Evolutionary conservation across 2,888 invertebrate species (phyloP).

Genomic region (Cantharis flavilabris): DNA sequence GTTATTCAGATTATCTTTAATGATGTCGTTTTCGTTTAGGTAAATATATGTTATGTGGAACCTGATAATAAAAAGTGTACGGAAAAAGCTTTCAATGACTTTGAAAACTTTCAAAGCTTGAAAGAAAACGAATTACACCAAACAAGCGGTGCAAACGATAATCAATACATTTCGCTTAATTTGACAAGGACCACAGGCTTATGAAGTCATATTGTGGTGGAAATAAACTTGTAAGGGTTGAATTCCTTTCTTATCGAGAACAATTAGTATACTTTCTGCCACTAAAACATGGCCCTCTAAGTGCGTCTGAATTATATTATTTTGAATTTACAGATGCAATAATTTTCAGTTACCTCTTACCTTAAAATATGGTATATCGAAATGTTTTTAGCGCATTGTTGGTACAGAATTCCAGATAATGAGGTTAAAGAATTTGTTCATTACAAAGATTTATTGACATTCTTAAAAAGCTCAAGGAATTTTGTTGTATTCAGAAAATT

Average conservation of each 20-base stretch:
- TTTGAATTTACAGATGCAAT: background rate
- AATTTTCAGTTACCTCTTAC: background rate
- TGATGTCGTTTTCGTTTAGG: background rate
- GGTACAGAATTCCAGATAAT: slow-evolving; percentile 10
- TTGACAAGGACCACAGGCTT: background rate
- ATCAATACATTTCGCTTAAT: background rate
- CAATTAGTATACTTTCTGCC: background rate
- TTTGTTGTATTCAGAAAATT: slow-evolving; percentile 15
- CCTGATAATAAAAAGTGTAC: background rate
- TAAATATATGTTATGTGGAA: background rate
- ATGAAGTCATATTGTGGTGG: background rate
- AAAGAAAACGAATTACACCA: background rate
- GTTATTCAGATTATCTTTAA: background rate
- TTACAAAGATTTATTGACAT: slow-evolving; percentile 23
- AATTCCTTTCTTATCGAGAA: background rate
- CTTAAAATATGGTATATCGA: background rate
- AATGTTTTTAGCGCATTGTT: background rate
- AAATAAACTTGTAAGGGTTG: background rate
- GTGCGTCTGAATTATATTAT: background rate
- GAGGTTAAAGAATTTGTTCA: slow-evolving; percentile 22
- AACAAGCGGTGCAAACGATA: background rate
- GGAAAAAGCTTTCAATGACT: background rate
- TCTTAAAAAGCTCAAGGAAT: slow-evolving; percentile 17
- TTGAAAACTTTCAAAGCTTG: background rate
- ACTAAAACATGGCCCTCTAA: background rate